Percentiles rank a stretch among this genome's conserved stretches.
These are phyloP conservation scores for Rhadina sibilatrix DNA, from an alignment of 2,113 vertebrate species.

Conservation along the genomic window DNA sequence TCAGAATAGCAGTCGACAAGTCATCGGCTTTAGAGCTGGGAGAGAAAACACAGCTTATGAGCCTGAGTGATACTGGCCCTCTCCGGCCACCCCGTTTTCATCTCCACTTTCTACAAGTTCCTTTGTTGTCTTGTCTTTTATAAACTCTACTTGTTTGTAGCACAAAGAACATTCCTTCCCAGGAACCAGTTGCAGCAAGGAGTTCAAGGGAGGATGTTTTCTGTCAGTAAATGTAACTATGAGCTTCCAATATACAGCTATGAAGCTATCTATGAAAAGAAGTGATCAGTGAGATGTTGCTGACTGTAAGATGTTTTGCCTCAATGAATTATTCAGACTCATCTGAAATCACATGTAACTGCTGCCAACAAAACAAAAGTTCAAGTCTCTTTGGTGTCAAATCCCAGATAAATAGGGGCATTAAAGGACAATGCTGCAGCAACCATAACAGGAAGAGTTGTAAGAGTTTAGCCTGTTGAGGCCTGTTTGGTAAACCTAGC, in stretches of 20 bases:
- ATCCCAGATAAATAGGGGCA: slow-evolving; percentile 27
- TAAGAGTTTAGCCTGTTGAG: not conserved
- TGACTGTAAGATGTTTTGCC: slow-evolving; percentile 37
- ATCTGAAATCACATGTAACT: slow-evolving; percentile 20
- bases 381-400: slow-evolving; percentile 34
- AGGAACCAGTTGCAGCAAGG: not conserved
- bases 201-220: not conserved
- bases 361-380: not conserved
- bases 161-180: not conserved
- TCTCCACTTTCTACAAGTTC: not conserved
- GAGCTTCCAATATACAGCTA: not conserved
- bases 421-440: slow-evolving; percentile 2
- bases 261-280: not conserved
- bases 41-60: not conserved
- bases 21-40: slow-evolving; percentile 93
- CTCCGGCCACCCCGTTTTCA: not conserved
- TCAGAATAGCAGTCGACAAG: slow-evolving; percentile 95
- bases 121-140: not conserved
- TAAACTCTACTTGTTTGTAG: not conserved
- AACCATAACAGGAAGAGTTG: not conserved
- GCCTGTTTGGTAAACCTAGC: not conserved
- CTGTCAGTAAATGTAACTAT: not conserved
- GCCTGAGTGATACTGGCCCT: not conserved
- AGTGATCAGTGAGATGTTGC: slow-evolving; percentile 11
- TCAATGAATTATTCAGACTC: slow-evolving; percentile 15